Evolutionary conservation across 2,113 vertebrate genomes (phyloP).

Genomic region (Paraplagusia blochii): DNA sequence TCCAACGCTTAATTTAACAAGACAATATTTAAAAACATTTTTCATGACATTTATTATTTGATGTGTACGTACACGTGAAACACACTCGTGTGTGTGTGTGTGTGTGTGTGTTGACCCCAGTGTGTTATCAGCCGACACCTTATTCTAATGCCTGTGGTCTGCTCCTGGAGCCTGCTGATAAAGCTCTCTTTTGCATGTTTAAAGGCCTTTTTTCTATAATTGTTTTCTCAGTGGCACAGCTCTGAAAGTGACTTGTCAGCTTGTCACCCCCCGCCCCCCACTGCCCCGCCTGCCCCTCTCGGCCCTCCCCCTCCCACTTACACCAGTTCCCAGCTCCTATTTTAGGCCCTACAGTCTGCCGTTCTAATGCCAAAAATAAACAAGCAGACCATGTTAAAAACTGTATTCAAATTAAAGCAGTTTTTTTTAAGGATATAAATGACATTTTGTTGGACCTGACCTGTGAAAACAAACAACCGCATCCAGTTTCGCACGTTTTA

Average conservation of each 20-base stretch:
- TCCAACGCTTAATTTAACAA: not conserved
- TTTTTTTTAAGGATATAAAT: too few relatives aligned
- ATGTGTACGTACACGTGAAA: not conserved
- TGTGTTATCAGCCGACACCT: conserved; percentile 25
- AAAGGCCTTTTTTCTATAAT: conserved; percentile 37
- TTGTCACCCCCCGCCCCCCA: conserved; percentile 20
- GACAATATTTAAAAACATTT: not conserved
- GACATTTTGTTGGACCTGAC: too few relatives aligned
- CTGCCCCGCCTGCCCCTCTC: not conserved
- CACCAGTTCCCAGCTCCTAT: not conserved
- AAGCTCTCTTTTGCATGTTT: conserved; percentile 40
- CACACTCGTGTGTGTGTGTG: not conserved
- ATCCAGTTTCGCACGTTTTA: too few relatives aligned
- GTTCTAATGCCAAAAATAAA: too few relatives aligned
- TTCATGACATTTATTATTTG: too few relatives aligned
- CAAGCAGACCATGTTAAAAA: too few relatives aligned
- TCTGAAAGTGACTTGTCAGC: conserved; percentile 62
- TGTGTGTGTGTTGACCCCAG: conserved; percentile 10
- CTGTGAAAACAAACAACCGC: too few relatives aligned
- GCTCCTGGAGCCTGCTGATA: conserved; percentile 51
- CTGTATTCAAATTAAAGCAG: too few relatives aligned
- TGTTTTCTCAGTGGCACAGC: conserved; percentile 40
- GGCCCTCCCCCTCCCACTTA: not conserved
- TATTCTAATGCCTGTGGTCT: conserved; percentile 42
- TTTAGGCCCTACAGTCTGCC: too few relatives aligned